Conservation (phyloP, 2,888 invertebrate species). For the Drosophila phalerata region DNA sequence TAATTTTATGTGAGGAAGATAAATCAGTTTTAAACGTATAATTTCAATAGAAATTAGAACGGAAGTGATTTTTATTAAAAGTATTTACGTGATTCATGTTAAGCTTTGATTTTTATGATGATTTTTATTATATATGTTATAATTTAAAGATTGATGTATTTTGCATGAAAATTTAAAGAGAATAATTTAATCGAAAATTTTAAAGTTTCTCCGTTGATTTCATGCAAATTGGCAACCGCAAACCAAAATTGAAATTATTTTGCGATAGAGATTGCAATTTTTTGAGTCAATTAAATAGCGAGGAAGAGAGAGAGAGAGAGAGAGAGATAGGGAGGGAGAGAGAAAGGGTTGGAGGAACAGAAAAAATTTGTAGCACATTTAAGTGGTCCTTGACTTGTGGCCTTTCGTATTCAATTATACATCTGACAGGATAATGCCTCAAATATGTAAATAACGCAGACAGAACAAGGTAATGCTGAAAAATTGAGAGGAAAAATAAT, state of each 20-base stretch:
- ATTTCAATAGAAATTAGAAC: too few species aligned
- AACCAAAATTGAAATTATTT: conserved; percentile 31
- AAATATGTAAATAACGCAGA: conserved; percentile 40
- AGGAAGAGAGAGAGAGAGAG: background rate
- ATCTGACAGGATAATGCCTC: conserved; percentile 30
- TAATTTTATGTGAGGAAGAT: too few species aligned
- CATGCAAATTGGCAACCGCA: background rate
- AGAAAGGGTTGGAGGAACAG: background rate
- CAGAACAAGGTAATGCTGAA: conserved; percentile 3
- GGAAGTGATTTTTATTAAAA: background rate
- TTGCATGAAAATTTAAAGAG: background rate
- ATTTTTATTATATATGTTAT: too few species aligned
- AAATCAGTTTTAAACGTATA: too few species aligned
- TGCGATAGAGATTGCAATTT: background rate
- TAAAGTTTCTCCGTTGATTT: background rate
- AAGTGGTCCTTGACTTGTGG: conserved; percentile 47
- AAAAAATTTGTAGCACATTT: conserved; percentile 39
- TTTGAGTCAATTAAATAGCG: background rate
- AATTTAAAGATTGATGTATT: background rate
- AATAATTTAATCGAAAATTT: background rate
- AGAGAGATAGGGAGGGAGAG: background rate
- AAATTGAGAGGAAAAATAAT: conserved; percentile 3
- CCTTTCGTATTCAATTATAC: conserved; percentile 43
- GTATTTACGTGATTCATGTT: background rate
- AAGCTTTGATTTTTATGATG: too few species aligned